phyloP scores from a whole-genome alignment of 2,113 vertebrate genomes.

The Myotis lucifugus region DNA sequence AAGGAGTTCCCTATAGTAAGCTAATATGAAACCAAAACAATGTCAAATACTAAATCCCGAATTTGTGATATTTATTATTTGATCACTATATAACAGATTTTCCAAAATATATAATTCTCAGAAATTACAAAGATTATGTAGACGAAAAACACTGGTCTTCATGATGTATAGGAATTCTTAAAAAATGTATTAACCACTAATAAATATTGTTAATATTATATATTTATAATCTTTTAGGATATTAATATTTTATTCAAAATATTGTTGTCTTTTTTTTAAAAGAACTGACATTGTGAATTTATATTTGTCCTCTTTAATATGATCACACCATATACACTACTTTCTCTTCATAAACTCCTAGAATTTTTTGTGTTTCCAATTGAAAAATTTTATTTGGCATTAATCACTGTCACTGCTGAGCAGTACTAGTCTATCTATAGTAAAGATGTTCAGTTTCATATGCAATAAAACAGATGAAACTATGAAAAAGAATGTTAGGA shows the following conservation, averaged over 20 bases:
- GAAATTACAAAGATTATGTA: not conserved
- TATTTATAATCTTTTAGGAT: not conserved
- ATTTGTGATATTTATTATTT: not conserved
- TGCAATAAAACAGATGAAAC: not conserved
- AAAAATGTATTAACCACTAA: not conserved
- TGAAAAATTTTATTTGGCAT: constrained; percentile 53
- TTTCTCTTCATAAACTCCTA: not conserved
- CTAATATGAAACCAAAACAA: not conserved
- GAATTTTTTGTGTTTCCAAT: constrained; percentile 36
- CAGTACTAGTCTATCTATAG: not conserved
- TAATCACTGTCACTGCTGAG: not conserved
- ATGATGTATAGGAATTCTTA: not conserved
- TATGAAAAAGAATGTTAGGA: not conserved
- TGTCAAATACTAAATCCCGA: not conserved
- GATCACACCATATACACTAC: constrained; percentile 43
- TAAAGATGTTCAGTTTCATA: not conserved
- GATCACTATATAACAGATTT: not conserved
- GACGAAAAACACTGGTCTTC: not conserved
- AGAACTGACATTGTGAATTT: not conserved
- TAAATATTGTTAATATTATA: not conserved
- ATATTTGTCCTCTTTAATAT: not conserved
- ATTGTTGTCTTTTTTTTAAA: not conserved
- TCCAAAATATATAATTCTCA: not conserved
- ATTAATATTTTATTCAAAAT: not conserved
- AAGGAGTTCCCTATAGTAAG: not conserved